phyloP scores from a whole-genome alignment of 2,797 vertebrate species.

The Gymnocypris eckloni region DNA sequence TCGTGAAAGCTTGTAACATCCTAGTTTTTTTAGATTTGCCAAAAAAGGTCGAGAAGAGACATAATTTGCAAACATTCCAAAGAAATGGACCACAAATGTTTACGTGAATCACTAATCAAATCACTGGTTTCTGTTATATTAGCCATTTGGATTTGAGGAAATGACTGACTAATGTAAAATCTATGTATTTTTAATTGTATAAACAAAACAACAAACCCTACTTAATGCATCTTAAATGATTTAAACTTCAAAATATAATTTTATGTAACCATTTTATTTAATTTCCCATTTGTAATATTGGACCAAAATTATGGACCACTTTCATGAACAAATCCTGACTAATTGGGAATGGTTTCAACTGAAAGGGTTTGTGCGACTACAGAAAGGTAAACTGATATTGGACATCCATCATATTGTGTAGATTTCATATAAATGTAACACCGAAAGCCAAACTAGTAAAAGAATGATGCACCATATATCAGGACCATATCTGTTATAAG shows the following conservation, averaged over 20 bases:
- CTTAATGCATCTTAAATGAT: neutral
- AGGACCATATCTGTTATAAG: neutral
- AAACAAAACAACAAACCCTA: too few relatives aligned
- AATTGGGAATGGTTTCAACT: neutral
- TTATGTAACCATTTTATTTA: neutral
- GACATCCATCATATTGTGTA: conserved; percentile 9
- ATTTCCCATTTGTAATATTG: neutral
- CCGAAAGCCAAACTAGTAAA: conserved; percentile 5
- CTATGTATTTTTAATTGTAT: neutral
- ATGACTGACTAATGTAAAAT: neutral
- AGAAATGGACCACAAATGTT: conserved; percentile 3
- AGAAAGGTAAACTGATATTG: neutral
- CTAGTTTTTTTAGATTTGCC: neutral
- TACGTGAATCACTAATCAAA: neutral
- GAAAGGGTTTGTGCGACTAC: neutral
- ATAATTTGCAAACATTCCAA: conserved; percentile 1
- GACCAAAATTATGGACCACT: conserved; percentile 5
- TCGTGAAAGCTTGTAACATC: neutral
- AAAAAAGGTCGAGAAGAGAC: neutral
- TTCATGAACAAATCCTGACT: neutral
- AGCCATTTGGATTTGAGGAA: neutral
- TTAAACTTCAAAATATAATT: neutral
- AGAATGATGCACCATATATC: neutral
- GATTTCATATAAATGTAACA: neutral
- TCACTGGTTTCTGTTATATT: neutral